These are phyloP conservation scores for Odontophorus gujanensis DNA, from an alignment of 2,113 vertebrate species.

Conservation along the genomic window DNA sequence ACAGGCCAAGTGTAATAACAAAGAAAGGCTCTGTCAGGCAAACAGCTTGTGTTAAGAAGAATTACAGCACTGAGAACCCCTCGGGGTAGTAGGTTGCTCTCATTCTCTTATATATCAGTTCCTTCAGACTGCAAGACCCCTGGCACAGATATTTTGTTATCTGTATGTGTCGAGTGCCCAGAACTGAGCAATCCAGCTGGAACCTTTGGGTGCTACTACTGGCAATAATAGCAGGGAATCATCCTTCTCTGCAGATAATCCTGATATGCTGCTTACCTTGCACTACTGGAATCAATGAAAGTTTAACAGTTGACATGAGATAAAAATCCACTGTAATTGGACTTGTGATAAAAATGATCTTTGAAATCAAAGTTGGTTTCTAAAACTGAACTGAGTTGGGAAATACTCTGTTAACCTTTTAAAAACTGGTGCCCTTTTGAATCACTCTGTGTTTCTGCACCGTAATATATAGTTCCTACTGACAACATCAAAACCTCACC, in stretches of 20 bases:
- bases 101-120: not conserved
- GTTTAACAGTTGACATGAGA: slow-evolving; percentile 16
- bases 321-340: slow-evolving; percentile 4
- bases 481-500: not conserved
- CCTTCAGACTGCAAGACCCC: not conserved
- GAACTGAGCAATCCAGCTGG: not conserved
- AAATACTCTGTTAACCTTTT: not conserved
- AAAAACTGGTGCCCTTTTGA: not conserved
- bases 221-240: not conserved
- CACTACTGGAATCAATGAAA: not conserved
- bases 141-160: not conserved
- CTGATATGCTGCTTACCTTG: not conserved
- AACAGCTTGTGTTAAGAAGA: not conserved
- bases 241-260: not conserved
- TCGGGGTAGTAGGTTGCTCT: not conserved
- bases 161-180: not conserved
- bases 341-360: slow-evolving; percentile 11
- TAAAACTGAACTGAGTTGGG: not conserved
- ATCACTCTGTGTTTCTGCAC: not conserved
- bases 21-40: not conserved
- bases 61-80: not conserved
- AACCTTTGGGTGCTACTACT: not conserved
- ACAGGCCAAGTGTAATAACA: not conserved
- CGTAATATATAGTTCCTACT: not conserved
- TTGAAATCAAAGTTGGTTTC: not conserved